These are phyloP conservation scores for Cybosia mesomella DNA, from an alignment of 2,888 invertebrate species.

Conservation along the genomic window DNA sequence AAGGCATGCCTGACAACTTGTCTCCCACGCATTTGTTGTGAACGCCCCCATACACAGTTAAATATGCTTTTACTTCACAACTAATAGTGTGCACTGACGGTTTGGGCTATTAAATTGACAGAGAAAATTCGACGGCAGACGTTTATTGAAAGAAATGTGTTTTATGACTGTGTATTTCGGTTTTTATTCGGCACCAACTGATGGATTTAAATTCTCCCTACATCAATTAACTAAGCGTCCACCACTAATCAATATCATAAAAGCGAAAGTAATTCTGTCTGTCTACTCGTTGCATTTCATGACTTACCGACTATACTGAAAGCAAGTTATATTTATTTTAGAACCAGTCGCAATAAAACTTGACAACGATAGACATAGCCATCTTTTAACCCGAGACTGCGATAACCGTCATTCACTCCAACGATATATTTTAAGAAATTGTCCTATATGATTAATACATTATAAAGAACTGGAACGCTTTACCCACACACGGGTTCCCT, in stretches of 20 bases:
- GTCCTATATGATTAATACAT: background rate
- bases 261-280: conserved; percentile 2
- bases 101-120: conserved; percentile 11
- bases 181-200: background rate
- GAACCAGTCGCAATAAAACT: background rate
- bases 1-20: conserved; percentile 54
- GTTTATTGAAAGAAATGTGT: conserved; percentile 17
- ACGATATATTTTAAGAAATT: background rate
- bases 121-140: conserved; percentile 8
- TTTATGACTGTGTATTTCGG: conserved; percentile 14
- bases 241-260: background rate
- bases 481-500: no score
- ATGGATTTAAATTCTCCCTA: background rate
- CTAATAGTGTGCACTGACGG: conserved; percentile 20
- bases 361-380: background rate
- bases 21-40: conserved; percentile 77
- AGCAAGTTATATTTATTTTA: background rate
- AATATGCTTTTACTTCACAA: conserved; percentile 42
- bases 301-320: background rate
- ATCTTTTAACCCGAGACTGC: background rate
- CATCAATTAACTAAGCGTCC: background rate
- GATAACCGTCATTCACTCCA: background rate
- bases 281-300: background rate
- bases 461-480: no score
- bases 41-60: conserved; percentile 48